Conservation (phyloP, 1,140 invertebrate species). For the Drosophila pandora region DNA sequence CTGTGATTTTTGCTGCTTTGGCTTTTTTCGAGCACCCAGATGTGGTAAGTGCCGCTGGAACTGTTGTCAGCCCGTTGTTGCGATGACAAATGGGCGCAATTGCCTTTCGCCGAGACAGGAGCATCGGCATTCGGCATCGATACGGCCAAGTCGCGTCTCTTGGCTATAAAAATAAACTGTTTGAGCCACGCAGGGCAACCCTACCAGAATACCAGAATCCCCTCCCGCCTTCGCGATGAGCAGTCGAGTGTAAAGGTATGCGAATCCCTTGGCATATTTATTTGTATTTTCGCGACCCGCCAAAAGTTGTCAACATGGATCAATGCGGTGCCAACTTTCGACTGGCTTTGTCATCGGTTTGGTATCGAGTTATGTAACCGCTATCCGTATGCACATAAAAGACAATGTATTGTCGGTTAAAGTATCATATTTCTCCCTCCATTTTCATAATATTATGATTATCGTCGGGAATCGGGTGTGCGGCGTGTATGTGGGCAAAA, state of each 20-base stretch:
- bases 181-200: constrained; percentile 18
- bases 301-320: constrained; percentile 71
- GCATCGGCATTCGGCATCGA: constrained; percentile 62
- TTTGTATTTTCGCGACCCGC: constrained; percentile 52
- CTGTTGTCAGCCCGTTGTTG: constrained; percentile 68
- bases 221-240: constrained; percentile 10
- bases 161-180: constrained; percentile 70
- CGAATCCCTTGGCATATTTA: constrained; percentile 56
- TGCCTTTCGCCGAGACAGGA: constrained; percentile 59
- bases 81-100: constrained; percentile 76
- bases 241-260: constrained; percentile 46
- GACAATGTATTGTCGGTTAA: constrained; percentile 62
- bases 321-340: constrained; percentile 49
- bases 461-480: constrained; percentile 8
- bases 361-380: constrained; percentile 40
- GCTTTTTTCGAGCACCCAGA: constrained; percentile 17
- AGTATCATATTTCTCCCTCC: constrained; percentile 64
- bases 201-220: constrained; percentile 14
- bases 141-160: constrained; percentile 56
- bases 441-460: constrained; percentile 65
- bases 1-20: constrained; percentile 25
- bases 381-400: constrained; percentile 53
- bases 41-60: constrained; percentile 47
- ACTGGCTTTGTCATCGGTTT: constrained; percentile 28
- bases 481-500: constrained; percentile 25